Evolutionary conservation across 2,113 vertebrate genomes (phyloP), one percentile per base, ranked within the genome.

Genomic region (Barbus barbus): DNA sequence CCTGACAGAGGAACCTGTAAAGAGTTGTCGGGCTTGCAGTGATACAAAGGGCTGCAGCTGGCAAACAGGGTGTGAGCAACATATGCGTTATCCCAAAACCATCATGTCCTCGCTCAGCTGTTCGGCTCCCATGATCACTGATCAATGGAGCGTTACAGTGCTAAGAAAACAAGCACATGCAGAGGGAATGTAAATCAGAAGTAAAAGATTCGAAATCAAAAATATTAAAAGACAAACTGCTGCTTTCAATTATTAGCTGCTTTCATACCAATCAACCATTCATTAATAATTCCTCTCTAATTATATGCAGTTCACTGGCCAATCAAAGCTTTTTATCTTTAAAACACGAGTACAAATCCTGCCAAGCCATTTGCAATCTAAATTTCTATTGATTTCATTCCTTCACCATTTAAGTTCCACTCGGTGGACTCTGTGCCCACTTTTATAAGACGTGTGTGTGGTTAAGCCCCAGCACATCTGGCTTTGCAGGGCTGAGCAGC

Each of bases 1-100:
- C 77, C 75, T 88, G 84, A 90, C 86, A 86, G 86, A 86, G 77
- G 86, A 88, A 88, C 87, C 89, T 87, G 87, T 78, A 81, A 76
- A 80, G 80, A 81, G 84, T 86, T 84, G 82, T 86, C 41, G 82
- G 69, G 83, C 87, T 84, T 84, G 83, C 87, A 61, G 87, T 48
- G 80, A 83, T 83, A 86, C 85, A 89, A 73, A 84, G 85, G 73
- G 73, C 85, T 85, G 76, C 88, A 88, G 85, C 85, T 88, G 88
- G 86, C 86, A 79, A 65, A 36, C 78, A 65, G n/a, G 41, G 74
- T 67, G 46, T 79, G 60, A 63, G 78, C 84, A 85, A 85, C 90
- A 89, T 89, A 91, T 91, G 89, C 73, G 86, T 76, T 79, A 73
- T 88, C 76, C 73, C 81, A 78, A 77, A 78, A 63, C 84, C 83